Evolutionary conservation across 53 echinoderm and acorn worm species (phyloP).

Genomic region (Luidia sarsii): DNA sequence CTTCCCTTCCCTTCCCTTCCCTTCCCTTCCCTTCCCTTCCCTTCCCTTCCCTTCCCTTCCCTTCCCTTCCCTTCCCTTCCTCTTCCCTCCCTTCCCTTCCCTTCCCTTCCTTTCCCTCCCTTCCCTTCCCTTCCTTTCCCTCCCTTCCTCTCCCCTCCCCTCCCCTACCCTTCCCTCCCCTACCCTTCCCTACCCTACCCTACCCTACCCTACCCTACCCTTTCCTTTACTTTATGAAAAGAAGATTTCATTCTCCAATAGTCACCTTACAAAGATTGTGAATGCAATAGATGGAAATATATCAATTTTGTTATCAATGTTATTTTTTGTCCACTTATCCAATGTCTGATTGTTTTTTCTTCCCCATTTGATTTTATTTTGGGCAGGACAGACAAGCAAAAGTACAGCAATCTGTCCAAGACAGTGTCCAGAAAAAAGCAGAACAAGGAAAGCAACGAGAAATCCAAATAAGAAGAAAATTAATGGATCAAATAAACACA

Average conservation of each 20-base stretch:
- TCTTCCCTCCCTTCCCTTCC: background rate
- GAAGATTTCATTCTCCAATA: no score
- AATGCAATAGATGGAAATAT: no score
- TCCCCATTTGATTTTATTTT: background rate
- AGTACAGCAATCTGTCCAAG: slow-evolving; percentile 68
- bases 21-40: background rate
- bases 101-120: background rate
- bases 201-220: background rate
- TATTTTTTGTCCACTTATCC: no score
- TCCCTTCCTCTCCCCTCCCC: background rate
- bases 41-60: slow-evolving; percentile 4
- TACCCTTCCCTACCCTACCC: no score
- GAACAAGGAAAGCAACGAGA: slow-evolving; percentile 53
- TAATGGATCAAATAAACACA: no score
- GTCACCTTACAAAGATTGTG: no score
- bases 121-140: background rate
- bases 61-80: slow-evolving; percentile 4
- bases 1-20: slow-evolving; percentile 4
- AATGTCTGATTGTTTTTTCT: background rate
- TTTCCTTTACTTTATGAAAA: no score
- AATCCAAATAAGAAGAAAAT: background rate
- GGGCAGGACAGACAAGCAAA: slow-evolving; percentile 86
- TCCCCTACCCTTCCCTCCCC: no score
- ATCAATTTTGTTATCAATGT: no score
- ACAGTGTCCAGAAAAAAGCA: slow-evolving; percentile 82